Percentiles rank a stretch among this genome's conserved stretches.
These are phyloP conservation scores for Branchipolynoe longqiensis DNA, from an alignment of 2,888 invertebrate species.

Conservation along the genomic window DNA sequence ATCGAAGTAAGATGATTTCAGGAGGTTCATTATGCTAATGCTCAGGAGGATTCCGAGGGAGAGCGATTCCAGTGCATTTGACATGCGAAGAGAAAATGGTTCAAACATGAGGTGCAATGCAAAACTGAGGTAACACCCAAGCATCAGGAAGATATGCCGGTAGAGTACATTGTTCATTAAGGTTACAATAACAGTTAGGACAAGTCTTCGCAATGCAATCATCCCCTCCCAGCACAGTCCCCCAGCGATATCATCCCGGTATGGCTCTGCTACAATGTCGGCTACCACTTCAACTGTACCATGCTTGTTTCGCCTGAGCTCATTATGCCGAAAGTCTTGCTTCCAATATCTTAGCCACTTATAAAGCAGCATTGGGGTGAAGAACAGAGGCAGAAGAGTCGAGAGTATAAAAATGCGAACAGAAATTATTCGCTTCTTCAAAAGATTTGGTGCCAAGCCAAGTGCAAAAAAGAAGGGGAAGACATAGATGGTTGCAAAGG, in stretches of 20 bases:
- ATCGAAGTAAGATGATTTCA: conserved; percentile 53
- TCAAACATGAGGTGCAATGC: neutral
- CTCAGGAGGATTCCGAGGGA: conserved; percentile 10
- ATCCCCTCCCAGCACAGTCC: conserved; percentile 53
- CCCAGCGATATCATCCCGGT: neutral
- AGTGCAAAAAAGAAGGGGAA: conserved; percentile 43
- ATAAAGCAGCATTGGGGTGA: conserved; percentile 13
- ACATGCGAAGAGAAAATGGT: conserved; percentile 9
- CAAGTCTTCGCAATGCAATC: neutral
- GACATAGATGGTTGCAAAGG: conserved; percentile 42
- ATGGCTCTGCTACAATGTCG: conserved; percentile 21
- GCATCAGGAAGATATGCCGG: conserved; percentile 25
- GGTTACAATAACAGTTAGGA: neutral
- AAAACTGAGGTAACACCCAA: conserved; percentile 19
- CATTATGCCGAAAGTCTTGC: neutral
- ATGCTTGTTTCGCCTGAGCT: neutral
- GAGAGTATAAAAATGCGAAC: neutral
- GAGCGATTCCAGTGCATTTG: conserved; percentile 17
- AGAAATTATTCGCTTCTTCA: conserved; percentile 23
- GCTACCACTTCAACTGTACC: conserved; percentile 2
- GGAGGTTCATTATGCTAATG: conserved; percentile 53
- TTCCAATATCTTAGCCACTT: neutral
- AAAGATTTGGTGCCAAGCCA: conserved; percentile 18
- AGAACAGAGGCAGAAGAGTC: conserved; percentile 18
- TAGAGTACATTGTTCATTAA: conserved; percentile 27